These are phyloP conservation scores for Ectemnius cavifrons DNA, from an alignment of 2,888 invertebrate genomes.

Conservation along the genomic window DNA sequence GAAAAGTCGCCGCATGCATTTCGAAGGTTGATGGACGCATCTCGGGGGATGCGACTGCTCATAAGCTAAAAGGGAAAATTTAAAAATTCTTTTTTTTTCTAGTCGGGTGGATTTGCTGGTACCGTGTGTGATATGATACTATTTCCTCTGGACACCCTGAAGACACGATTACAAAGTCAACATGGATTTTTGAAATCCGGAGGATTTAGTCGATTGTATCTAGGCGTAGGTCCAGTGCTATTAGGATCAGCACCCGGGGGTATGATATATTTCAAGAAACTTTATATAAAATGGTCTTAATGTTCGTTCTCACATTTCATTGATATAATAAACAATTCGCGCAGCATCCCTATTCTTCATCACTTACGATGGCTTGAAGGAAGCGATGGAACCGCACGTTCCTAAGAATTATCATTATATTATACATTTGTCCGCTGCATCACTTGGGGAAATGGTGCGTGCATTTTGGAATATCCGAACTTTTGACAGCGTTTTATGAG, in stretches of 20 bases:
- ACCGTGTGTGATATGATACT: constrained; percentile 91
- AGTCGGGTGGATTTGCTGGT: constrained; percentile 84
- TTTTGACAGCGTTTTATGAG: neutral
- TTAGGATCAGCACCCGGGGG: constrained; percentile 91
- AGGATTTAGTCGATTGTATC: constrained; percentile 90
- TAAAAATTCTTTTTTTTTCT: constrained; percentile 1
- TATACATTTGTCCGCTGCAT: constrained; percentile 91
- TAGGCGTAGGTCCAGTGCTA: constrained; percentile 88
- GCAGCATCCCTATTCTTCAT: constrained; percentile 92
- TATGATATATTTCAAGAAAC: constrained; percentile 66
- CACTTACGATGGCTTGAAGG: constrained; percentile 91
- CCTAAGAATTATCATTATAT: constrained; percentile 82
- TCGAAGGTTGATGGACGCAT: no score
- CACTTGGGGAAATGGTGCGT: constrained; percentile 90
- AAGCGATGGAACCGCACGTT: constrained; percentile 79
- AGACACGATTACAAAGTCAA: constrained; percentile 95
- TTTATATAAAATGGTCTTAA: neutral
- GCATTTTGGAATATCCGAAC: neutral
- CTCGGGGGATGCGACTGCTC: no score
- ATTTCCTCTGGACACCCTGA: constrained; percentile 97
- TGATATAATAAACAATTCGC: constrained; percentile 28
- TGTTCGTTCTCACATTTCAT: no score
- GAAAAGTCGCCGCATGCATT: no score
- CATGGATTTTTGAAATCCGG: constrained; percentile 93
- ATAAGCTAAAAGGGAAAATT: no score